Evolutionary conservation across 2,113 vertebrate genomes (phyloP), one percentile per base, ranked within the genome.

Genomic region (Poecilia latipinna): DNA sequence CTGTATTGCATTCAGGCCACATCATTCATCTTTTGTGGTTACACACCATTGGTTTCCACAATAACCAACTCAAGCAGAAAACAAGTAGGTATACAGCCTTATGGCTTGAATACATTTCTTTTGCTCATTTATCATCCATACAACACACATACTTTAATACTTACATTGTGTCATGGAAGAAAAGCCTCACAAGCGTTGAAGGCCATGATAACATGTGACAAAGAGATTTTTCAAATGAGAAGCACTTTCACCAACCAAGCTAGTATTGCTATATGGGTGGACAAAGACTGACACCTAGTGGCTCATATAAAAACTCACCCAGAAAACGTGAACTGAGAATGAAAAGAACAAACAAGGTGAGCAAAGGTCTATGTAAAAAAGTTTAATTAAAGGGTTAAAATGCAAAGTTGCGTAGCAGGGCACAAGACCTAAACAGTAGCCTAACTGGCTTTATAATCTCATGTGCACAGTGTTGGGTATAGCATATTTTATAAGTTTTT

Each of bases 201-300:
- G 77, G 42, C 63, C 78, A 79, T 81, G 31, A 66, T 15, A 60
- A 32, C 22, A 37, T n/a, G 51, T 8, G 24, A 57, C 51, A 57
- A 57, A n/a, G 51, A 1, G 51, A 57, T 57, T 57, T 24, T 57
- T 57, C 51, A 24, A 57, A 57, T 57, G 17, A 57, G n/a, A 2
- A 44, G 12, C n/a, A 29, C n/a, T 57, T 24, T n/a, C 51, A 57
- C 22, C 24, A 67, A 44, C 15, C 10, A n/a, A 26, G 15, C 24
- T 44, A 17, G 8, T 6, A 26, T 1, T 26, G n/a, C 11, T 28
- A 3, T 44, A 61, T 71, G 7, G 1, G 17, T 83, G 39, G 39
- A 61, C 3, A 72, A 79, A 88, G 72, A 84, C 61, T 57, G 90
- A 78, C 91, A 76, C 66, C 89, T 83, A 70, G 87, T 87, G 93